Conservation (phyloP, 1,140 invertebrate species). For the Eciton burchellii region DNA sequence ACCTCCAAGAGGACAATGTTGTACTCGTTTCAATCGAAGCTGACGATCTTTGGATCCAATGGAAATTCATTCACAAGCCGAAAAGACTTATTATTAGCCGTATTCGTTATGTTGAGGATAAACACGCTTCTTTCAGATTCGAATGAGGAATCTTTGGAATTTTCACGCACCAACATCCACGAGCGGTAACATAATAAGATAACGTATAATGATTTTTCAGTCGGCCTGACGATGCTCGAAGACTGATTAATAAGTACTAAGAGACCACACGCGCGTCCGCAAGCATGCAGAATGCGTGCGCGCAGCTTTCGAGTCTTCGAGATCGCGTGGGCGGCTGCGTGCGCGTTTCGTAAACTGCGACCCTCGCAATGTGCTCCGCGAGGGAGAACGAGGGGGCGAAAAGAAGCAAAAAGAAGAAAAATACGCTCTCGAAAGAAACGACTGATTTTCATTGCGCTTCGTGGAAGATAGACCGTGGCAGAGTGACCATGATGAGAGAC, state of each 20-base stretch:
- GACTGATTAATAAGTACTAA: not conserved
- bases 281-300: constrained; percentile 3
- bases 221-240: not conserved
- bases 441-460: constrained; percentile 41
- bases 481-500: not conserved
- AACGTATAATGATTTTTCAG: not conserved
- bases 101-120: too few species aligned
- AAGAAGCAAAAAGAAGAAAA: constrained; percentile 30
- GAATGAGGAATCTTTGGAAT: not conserved
- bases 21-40: too few species aligned
- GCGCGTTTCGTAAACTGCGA: constrained; percentile 43
- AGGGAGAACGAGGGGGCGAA: constrained; percentile 11
- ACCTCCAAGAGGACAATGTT: too few species aligned
- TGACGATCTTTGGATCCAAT: too few species aligned
- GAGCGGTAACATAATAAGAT: too few species aligned
- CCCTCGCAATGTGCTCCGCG: not conserved
- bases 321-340: constrained; percentile 30
- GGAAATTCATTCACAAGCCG: too few species aligned
- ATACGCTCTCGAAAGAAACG: constrained; percentile 22
- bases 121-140: not conserved
- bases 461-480: constrained; percentile 30
- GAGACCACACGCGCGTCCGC: not conserved
- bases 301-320: constrained; percentile 26
- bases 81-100: too few species aligned
- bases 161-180: not conserved